These are phyloP conservation scores for Apis florea DNA, from an alignment of 1,140 invertebrate genomes.

Conservation along the genomic window DNA sequence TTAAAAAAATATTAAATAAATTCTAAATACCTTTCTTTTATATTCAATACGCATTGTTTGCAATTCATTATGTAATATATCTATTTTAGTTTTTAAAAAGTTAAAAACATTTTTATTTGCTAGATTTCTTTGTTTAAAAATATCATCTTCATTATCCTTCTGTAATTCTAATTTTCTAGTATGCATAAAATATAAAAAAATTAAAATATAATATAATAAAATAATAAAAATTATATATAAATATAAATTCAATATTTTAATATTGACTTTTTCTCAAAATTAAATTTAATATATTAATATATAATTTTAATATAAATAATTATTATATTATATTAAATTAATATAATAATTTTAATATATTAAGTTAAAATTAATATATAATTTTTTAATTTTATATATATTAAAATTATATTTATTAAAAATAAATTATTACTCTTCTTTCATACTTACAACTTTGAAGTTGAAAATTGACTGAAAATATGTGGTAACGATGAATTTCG, in stretches of 20 bases:
- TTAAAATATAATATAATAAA: neutral
- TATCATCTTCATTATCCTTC: constrained; percentile 17
- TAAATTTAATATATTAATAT: too few relatives aligned
- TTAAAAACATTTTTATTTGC: constrained; percentile 43
- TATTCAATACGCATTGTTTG: constrained; percentile 73
- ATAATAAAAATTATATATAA: neutral
- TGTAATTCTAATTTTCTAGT: constrained; percentile 42
- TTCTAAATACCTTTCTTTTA: constrained; percentile 74
- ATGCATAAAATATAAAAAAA: constrained; percentile 12
- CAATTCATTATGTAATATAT: constrained; percentile 75
- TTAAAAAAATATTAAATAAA: neutral
- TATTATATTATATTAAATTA: too few relatives aligned
- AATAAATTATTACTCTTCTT: neutral
- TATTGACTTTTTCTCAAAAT: too few relatives aligned
- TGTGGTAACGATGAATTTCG: constrained; percentile 9
- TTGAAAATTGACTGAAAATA: neutral
- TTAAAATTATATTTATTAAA: neutral
- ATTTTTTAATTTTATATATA: neutral
- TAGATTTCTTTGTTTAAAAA: constrained; percentile 17
- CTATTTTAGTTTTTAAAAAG: constrained; percentile 78
- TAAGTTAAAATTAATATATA: neutral
- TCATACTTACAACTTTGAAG: constrained; percentile 17
- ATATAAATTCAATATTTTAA: too few relatives aligned
- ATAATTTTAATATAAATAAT: too few relatives aligned
- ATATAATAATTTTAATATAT: neutral